phyloP scores from a whole-genome alignment of 2,113 vertebrate species.

The Empidonax traillii region DNA sequence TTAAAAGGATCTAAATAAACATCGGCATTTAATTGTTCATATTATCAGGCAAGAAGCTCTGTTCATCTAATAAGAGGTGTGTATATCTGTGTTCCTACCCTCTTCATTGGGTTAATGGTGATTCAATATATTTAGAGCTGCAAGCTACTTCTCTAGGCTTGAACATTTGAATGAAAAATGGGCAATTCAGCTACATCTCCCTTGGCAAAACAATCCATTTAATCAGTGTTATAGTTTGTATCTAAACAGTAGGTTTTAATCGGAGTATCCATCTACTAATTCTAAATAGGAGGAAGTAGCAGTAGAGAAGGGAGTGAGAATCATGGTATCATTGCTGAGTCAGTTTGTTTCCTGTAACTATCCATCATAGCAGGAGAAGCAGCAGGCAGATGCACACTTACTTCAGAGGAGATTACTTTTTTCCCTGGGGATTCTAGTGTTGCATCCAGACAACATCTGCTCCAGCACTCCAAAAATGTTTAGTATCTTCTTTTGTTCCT shows the following conservation, averaged over 20 bases:
- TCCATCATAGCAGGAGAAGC: slow-evolving; percentile 78
- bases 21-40: slow-evolving; percentile 66
- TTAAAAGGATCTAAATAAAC: slow-evolving; percentile 64
- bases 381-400: slow-evolving; percentile 80
- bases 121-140: slow-evolving; percentile 82
- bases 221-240: slow-evolving; percentile 89
- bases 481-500: slow-evolving; percentile 36
- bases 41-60: slow-evolving; percentile 68
- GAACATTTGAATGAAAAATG: slow-evolving; percentile 84
- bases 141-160: slow-evolving; percentile 72
- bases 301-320: slow-evolving; percentile 44
- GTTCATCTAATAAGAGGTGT: slow-evolving; percentile 71
- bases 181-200: slow-evolving; percentile 69
- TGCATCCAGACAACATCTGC: slow-evolving; percentile 79
- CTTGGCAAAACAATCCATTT: slow-evolving; percentile 80
- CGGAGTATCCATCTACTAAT: slow-evolving; percentile 82
- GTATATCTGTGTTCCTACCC: slow-evolving; percentile 50
- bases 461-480: slow-evolving; percentile 67
- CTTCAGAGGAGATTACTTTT: slow-evolving; percentile 45
- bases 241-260: slow-evolving; percentile 89
- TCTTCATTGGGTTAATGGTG: slow-evolving; percentile 77
- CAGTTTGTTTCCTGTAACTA: slow-evolving; percentile 82
- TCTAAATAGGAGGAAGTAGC: slow-evolving; percentile 73
- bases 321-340: slow-evolving; percentile 80
- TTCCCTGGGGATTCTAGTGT: slow-evolving; percentile 67